Evolutionary conservation across 1,140 invertebrate genomes (phyloP).

Genomic region (Ceratina japonica): DNA sequence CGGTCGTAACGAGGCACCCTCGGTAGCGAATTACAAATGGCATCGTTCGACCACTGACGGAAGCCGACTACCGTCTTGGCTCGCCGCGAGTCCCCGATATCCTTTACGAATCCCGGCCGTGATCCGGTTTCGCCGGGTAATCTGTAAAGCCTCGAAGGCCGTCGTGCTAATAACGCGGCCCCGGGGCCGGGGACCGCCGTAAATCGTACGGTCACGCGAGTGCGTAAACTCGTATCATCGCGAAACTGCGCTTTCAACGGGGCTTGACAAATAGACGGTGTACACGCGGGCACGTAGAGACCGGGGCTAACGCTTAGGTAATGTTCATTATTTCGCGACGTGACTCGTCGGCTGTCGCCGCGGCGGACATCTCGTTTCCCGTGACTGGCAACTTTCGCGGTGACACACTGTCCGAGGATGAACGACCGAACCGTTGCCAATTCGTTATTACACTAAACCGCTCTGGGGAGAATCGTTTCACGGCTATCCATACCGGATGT

Average conservation of each 20-base stretch:
- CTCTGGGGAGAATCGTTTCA: no score
- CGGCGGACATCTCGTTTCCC: not conserved
- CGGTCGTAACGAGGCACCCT: constrained; percentile 48
- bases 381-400: not conserved
- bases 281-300: not conserved
- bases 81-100: constrained; percentile 1
- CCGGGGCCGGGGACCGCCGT: constrained; percentile 55
- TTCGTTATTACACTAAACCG: no score
- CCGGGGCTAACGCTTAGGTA: not conserved
- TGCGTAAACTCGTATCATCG: no score
- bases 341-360: not conserved
- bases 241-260: not conserved
- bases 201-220: no score
- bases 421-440: no score
- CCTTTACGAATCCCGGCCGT: constrained; percentile 1
- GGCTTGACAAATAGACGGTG: constrained; percentile 34
- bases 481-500: no score
- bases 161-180: constrained; percentile 63
- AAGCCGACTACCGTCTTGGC: constrained; percentile 35
- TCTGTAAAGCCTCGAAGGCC: constrained; percentile 52
- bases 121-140: constrained; percentile 56
- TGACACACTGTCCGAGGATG: no score
- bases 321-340: constrained; percentile 19
- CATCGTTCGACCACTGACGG: constrained; percentile 40
- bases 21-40: constrained; percentile 53